These are phyloP conservation scores for Tokudaia muenninki DNA, from an alignment of 2,797 vertebrate species.

Conservation along the genomic window DNA sequence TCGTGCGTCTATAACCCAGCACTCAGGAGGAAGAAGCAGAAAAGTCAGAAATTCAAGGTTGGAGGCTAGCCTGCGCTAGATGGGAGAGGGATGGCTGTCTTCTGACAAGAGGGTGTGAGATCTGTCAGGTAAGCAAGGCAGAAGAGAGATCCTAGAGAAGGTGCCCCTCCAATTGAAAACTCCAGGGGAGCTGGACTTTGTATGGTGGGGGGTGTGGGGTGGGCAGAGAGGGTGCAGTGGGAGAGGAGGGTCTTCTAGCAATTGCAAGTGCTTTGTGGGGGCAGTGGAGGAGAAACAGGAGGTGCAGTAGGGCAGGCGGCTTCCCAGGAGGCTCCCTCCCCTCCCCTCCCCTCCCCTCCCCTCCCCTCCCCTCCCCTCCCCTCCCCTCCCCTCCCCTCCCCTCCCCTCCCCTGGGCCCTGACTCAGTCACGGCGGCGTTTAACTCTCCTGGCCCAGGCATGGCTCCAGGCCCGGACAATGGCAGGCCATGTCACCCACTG, in stretches of 20 bases:
- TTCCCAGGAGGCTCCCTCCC: neutral
- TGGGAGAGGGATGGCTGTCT: neutral
- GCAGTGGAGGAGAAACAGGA: neutral
- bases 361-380: no score
- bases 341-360: no score
- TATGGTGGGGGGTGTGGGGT: neutral
- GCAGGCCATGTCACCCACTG: neutral
- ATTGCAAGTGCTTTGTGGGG: neutral
- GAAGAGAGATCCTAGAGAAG: conserved; percentile 23
- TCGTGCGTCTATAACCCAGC: neutral
- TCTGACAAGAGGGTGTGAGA: neutral
- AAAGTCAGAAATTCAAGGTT: neutral
- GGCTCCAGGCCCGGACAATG: neutral
- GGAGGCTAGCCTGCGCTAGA: neutral
- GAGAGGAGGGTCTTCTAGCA: neutral
- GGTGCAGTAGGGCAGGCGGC: neutral
- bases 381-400: no score
- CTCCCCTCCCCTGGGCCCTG: no score
- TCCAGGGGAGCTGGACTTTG: neutral
- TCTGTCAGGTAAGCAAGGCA: neutral
- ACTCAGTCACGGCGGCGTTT: conserved; percentile 44
- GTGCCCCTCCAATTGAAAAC: neutral
- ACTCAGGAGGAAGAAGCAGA: neutral
- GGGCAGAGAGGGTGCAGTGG: neutral
- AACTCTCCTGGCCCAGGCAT: neutral